Evolutionary conservation across 2,113 vertebrate species (phyloP).

Genomic region (Ginglymostoma cirratum): DNA sequence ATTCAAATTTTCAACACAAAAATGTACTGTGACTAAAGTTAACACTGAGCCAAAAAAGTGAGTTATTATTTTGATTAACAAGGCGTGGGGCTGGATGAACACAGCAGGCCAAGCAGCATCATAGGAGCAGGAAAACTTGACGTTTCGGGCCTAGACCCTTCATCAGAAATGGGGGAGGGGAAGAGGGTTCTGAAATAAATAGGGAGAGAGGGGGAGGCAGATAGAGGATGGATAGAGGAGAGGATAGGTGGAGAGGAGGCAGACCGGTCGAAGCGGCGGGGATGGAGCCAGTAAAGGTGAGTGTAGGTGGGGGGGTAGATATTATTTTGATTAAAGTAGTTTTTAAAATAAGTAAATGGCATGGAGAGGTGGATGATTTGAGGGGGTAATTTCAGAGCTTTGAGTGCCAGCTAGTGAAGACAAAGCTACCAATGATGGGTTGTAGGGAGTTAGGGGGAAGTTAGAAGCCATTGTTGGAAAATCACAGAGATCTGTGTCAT

Average conservation of each 20-base stretch:
- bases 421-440: not conserved
- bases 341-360: not conserved
- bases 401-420: not conserved
- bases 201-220: no score
- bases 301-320: no score
- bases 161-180: no score
- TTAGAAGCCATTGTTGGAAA: not conserved
- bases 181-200: no score
- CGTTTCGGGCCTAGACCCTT: no score
- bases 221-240: no score
- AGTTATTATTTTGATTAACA: not conserved
- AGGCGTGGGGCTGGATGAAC: no score
- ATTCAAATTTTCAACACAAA: not conserved
- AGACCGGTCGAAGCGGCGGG: no score
- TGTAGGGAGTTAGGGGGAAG: not conserved
- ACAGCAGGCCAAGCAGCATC: no score
- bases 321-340: not conserved
- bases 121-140: no score
- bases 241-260: no score
- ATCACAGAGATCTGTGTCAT: not conserved
- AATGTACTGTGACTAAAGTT: not conserved
- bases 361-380: not conserved
- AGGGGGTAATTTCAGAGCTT: not conserved
- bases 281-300: no score
- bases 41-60: not conserved